A percentile compares a stretch with the other conserved stretches of the same genome.
Evolutionary conservation across 92 coral and sea anemone species (phyloP).

Genomic region (Chrysogorgia sp.): DNA sequence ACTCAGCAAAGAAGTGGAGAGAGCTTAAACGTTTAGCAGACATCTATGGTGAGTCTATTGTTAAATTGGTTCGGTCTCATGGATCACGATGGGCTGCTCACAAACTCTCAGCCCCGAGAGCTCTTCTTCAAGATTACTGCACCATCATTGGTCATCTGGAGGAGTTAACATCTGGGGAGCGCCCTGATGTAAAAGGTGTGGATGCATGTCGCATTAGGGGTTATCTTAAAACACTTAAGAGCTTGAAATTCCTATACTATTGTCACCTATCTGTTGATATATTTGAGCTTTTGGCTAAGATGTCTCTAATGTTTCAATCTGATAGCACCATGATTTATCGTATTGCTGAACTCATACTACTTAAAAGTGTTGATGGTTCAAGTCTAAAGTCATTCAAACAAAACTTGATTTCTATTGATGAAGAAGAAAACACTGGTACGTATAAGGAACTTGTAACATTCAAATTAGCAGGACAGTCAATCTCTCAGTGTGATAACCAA

Average conservation of each 20-base stretch:
- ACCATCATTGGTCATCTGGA: background rate
- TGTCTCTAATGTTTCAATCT: background rate
- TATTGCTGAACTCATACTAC: background rate
- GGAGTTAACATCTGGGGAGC: conserved; percentile 10
- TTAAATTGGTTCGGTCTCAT: conserved; percentile 13
- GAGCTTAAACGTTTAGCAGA: conserved; percentile 19
- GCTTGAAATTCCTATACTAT: conserved; percentile 7
- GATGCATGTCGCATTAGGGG: conserved; percentile 25
- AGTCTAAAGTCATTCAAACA: background rate
- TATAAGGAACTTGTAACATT: background rate
- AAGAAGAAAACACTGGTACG: background rate
- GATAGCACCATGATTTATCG: background rate
- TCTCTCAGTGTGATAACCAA: background rate
- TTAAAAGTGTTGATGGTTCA: background rate
- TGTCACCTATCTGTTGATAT: background rate
- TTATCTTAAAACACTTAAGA: conserved; percentile 24
- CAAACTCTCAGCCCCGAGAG: conserved; percentile 6
- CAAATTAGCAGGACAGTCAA: background rate
- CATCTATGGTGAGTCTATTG: background rate
- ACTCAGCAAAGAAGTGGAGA: conserved; percentile 22
- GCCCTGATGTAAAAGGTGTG: conserved; percentile 12
- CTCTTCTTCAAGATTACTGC: background rate
- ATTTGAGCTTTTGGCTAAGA: background rate
- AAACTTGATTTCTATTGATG: background rate
- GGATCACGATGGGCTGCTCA: conserved; percentile 19